A percentile compares a stretch with the other conserved stretches of the same genome.
Evolutionary conservation across 1,140 invertebrate species (phyloP).

Genomic region (Sycophila sp.): DNA sequence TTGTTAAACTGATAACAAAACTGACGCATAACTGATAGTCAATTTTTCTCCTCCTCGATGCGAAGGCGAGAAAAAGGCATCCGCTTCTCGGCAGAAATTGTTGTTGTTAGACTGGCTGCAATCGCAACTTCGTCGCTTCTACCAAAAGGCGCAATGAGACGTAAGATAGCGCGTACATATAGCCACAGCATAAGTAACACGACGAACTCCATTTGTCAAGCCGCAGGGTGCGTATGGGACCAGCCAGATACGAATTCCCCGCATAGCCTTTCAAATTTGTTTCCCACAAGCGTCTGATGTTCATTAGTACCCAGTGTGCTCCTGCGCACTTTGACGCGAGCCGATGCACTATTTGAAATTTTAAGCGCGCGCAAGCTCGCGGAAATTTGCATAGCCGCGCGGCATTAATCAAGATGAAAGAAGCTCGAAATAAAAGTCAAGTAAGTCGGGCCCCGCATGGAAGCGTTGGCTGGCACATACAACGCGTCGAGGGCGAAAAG

Average conservation of each 20-base stretch:
- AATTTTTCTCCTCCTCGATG: too few species aligned
- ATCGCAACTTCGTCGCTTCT: too few species aligned
- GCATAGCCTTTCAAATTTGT: slow-evolving; percentile 10
- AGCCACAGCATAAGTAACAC: background rate
- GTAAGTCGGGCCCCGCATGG: background rate
- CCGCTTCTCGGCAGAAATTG: too few species aligned
- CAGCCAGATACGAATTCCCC: slow-evolving; percentile 14
- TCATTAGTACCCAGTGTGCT: slow-evolving; percentile 27
- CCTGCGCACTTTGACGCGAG: background rate
- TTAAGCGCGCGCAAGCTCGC: slow-evolving; percentile 13
- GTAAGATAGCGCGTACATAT: too few species aligned
- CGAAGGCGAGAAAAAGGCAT: too few species aligned
- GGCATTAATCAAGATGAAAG: slow-evolving; percentile 37
- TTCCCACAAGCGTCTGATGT: slow-evolving; percentile 7
- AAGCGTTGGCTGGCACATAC: too few species aligned
- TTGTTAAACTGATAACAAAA: too few species aligned
- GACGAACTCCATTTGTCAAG: slow-evolving; percentile 20
- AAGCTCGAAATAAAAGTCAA: slow-evolving; percentile 19
- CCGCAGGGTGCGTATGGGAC: background rate
- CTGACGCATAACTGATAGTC: too few species aligned
- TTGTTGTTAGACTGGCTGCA: too few species aligned
- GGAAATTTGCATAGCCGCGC: slow-evolving; percentile 33
- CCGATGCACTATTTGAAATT: slow-evolving; percentile 21
- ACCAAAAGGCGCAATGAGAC: too few species aligned
- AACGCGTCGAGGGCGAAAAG: too few species aligned